Base-by-base conservation (phyloP, 2,888 invertebrate species). In the Dichetophora obliterata region DNA sequence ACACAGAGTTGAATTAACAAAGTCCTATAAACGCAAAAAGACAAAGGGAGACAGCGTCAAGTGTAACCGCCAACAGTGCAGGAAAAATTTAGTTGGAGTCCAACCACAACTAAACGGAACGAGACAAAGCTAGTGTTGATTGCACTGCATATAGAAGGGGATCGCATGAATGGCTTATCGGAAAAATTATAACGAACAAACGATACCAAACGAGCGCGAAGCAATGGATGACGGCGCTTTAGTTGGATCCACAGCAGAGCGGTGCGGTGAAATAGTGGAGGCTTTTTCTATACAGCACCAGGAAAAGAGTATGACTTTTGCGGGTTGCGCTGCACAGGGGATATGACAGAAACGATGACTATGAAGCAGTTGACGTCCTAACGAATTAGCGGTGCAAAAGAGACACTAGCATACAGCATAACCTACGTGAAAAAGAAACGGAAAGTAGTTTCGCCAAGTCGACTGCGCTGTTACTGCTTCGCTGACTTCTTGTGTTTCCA, bases 401-500 rank as follows among this genome's bases (percentile, higher is more conserved):
- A 75, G 76, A 76, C 59, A 31, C 14, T 22, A 68, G 22, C 48
- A 69, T 77, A 27, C 19, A 57, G 22, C 48, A 71, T 19, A 66
- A 19, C 31, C 63, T 52, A 27, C 31, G 66, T 43, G 75, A 11
- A 80, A 80, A 65, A 77, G 78, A 78, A 80, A 74, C 69, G 65
- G 72, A 77, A 76, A 75, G 68, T 75, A 63, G 69, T 68, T 59
- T 68, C 37, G 63, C 76, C 52, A 24, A 22, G 75, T 9, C 66
- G 14, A 19, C 65, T 8, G 59, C 73, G 14, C 59, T 61, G 65
- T 65, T 22, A 59, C 77, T 61, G 73, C 65, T 66, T 59, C 52
- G 69, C 73, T 59, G 31, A 68, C 77, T 79, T 77, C 73, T 76
- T 77, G 72, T 77, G 72, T 74, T 78, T 78, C 77, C 77, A 76